Evolutionary conservation across 2,797 vertebrate species (phyloP), one percentile per base, ranked within the genome.

Genomic region (Triplophysa bombifrons): DNA sequence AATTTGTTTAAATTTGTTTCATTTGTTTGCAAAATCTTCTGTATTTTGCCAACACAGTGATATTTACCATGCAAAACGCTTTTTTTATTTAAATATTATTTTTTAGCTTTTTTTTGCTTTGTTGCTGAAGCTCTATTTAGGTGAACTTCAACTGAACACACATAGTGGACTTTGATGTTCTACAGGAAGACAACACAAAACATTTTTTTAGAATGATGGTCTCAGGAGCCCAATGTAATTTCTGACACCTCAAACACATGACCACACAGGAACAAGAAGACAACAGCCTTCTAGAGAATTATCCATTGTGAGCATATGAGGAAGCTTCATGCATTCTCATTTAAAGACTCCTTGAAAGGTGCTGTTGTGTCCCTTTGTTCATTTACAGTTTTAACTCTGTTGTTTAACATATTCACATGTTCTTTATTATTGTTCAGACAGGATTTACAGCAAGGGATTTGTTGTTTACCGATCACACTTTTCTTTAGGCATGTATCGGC

Each of bases 401-500:
- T 16, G 14, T 4, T 55, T 8, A 41, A 60, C 68, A 0, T 11
- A 70, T 16, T 53, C 3, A 2, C 30, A 30, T 30, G 30, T 30
- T 30, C 30, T 30, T 44, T 46, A 6, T 46, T 8, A 14, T 20
- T 44, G 9, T 51, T 30, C 30, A 60, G 27, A 68, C 20, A 14
- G 1, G 38, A 17, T 44, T 38, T 9, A 19, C 16, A 16, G 25
- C 19, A 10, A 60, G 55, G n/a, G 12, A 5, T 46, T 30, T 34
- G 72, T 8, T 56, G 34, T 19, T 66, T 27, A 27, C 20, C 9
- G 12, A 4, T 41, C 2, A 14, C 55, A 6, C 2, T 14, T 13
- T 38, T 19, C 34, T 17, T 27, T 34, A 67, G 56, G 3, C 66
- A 83, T 86, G 85, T 70, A 70, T 51, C 25, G 16, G 7, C 63